Evolutionary conservation across 2,888 invertebrate genomes (phyloP).

Genomic region (Iselma pallidipennis): DNA sequence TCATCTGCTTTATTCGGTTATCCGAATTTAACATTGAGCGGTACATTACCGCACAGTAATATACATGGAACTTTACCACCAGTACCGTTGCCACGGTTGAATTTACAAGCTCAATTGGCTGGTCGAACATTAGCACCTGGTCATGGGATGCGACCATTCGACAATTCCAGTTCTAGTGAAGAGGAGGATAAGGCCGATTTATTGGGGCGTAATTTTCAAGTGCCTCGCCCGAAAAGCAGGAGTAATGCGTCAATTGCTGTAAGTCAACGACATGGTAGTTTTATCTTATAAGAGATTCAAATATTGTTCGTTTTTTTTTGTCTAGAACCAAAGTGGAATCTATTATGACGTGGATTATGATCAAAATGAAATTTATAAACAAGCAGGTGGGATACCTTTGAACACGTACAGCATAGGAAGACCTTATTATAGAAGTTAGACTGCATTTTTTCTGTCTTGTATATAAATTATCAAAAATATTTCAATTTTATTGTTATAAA

Average conservation of each 20-base stretch:
- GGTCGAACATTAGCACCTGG: slow-evolving; percentile 50
- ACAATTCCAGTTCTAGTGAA: slow-evolving; percentile 63
- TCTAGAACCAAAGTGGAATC: slow-evolving; percentile 86
- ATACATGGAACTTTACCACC: slow-evolving; percentile 63
- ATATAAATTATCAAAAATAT: not conserved
- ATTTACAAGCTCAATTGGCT: slow-evolving; percentile 54
- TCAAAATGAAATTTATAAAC: slow-evolving; percentile 60
- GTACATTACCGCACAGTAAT: slow-evolving; percentile 54
- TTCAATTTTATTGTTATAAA: not conserved
- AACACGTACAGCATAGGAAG: slow-evolving; percentile 82
- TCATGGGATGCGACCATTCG: slow-evolving; percentile 55
- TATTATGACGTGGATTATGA: slow-evolving; percentile 91
- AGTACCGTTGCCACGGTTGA: slow-evolving; percentile 71
- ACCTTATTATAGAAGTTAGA: slow-evolving; percentile 63
- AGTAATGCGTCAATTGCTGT: slow-evolving; percentile 69
- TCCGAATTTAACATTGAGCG: slow-evolving; percentile 62
- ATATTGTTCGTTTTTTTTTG: slow-evolving; percentile 35
- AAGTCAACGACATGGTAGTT: slow-evolving; percentile 48
- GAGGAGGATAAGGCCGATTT: slow-evolving; percentile 78
- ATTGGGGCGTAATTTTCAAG: slow-evolving; percentile 71
- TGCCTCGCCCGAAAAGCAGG: slow-evolving; percentile 82
- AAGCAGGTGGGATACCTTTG: slow-evolving; percentile 74
- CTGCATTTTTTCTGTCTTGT: not conserved
- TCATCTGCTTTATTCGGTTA: slow-evolving; percentile 85
- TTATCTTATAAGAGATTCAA: slow-evolving; percentile 9